Percentiles rank a stretch among this genome's conserved stretches.
Conservation (phyloP, 2,797 vertebrate species). For the Okamejei kenojei region DNA sequence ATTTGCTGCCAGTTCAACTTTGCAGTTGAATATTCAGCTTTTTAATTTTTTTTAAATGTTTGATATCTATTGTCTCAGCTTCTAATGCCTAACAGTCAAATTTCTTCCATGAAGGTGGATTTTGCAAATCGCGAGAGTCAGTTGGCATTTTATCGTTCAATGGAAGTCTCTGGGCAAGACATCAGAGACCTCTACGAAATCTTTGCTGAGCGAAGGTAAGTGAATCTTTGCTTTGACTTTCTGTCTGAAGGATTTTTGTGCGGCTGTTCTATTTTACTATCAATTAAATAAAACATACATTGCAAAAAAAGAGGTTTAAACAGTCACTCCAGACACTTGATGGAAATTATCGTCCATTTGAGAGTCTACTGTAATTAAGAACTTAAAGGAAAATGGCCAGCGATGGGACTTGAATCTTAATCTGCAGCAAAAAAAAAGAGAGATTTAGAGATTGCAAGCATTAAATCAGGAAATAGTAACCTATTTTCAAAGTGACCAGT, state of each 20-base stretch:
- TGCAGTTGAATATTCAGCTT: background rate
- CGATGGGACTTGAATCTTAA: background rate
- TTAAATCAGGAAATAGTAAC: background rate
- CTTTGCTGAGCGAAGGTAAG: conserved; percentile 84
- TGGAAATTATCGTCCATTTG: background rate
- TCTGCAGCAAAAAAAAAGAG: background rate
- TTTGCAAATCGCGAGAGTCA: conserved; percentile 99
- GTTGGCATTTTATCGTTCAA: conserved; percentile 94
- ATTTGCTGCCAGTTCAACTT: conserved; percentile 38
- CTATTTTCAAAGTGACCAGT: background rate
- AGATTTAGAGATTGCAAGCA: background rate
- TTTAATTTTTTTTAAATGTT: background rate
- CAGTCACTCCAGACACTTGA: background rate
- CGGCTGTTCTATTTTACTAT: no score
- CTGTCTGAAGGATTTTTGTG: no score
- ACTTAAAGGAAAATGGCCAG: background rate
- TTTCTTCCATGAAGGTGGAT: conserved; percentile 73
- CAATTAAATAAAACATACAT: no score
- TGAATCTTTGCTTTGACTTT: background rate
- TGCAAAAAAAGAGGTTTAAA: background rate
- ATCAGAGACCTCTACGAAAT: conserved; percentile 96
- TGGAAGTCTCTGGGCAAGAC: conserved; percentile 97
- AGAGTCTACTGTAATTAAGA: background rate
- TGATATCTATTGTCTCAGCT: background rate
- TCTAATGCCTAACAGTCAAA: conserved; percentile 34